Evolutionary conservation across 2,797 vertebrate species (phyloP), one percentile per base, ranked within the genome.

Genomic region (Buphagus erythrorhynchus): DNA sequence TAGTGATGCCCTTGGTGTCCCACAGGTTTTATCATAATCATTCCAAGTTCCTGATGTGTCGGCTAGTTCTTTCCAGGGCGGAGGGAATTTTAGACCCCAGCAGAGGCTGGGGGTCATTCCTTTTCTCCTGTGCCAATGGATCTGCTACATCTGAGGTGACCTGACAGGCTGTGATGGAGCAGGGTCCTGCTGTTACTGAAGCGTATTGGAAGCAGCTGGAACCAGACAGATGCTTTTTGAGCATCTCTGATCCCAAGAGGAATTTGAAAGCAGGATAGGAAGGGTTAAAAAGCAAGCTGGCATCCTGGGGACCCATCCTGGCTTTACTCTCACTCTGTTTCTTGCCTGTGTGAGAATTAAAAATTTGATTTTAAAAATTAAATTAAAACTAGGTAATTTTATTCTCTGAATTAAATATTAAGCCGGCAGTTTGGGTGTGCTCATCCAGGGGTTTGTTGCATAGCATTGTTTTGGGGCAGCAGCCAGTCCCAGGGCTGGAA

Each of bases 1-100:
- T 73, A 88, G 61, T 42, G 75, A 95, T 94, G 91, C 96, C 95
- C 96, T 96, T 88, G 90, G 86, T 93, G 93, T 92, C 93, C 90
- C n/a, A 26, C 63, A 93, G 90, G 89, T 78, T 93, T 88, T 83
- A 77, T 86, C 95, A 92, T 93, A 83, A 93, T 93, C 89, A 81
- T 86, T 84, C 54, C 40, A 57, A 88, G 84, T 78, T 73, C 87
- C 67, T 7, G 8, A 38, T n/a, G 73, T 6, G 4, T 22, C 0
- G 8, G 86, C 73, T 86, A 25, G 83, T 71, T 88, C 81, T 66
- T 77, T 90, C 40, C 51, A 75, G 79, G 58, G 79, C 2, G 2
- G 26, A 31, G 14, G 31, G 57, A 65, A 66, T 59, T 88, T 88
- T 26, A 93, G 67, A 69, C 52, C 61, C 67, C 13, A 3, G 28